These are phyloP conservation scores for Pterocles gutturalis DNA, from an alignment of 2,113 vertebrate genomes.

Conservation along the genomic window DNA sequence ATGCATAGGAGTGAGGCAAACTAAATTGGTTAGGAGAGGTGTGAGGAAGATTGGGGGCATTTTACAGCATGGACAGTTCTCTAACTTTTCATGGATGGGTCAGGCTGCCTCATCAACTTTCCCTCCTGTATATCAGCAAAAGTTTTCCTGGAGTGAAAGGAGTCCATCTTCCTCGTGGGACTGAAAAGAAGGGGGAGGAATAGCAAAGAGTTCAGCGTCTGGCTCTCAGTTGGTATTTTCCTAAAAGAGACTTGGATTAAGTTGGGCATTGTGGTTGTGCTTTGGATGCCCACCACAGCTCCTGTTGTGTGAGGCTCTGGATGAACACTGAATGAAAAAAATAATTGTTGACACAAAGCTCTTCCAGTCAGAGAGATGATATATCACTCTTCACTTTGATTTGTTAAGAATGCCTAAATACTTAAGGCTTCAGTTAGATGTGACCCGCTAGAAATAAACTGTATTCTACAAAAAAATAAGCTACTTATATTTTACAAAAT, in stretches of 20 bases:
- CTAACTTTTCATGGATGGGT: neutral
- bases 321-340: neutral
- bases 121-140: neutral
- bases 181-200: neutral
- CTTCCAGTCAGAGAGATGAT: neutral
- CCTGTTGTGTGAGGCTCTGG: neutral
- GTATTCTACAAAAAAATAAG: neutral
- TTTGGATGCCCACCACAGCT: neutral
- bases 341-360: neutral
- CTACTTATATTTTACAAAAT: neutral
- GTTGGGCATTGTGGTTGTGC: neutral
- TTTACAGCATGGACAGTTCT: neutral
- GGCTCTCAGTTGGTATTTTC: neutral
- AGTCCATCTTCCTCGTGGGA: neutral
- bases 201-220: neutral
- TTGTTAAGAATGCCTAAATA: neutral
- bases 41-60: neutral
- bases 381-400: neutral
- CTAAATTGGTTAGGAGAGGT: constrained; percentile 28
- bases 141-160: neutral
- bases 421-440: neutral
- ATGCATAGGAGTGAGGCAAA: constrained; percentile 4
- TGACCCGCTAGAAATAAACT: neutral
- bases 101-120: neutral
- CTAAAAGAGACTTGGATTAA: neutral